phyloP scores from a whole-genome alignment of 2,888 invertebrate genomes.

The Spodoptera picta region DNA sequence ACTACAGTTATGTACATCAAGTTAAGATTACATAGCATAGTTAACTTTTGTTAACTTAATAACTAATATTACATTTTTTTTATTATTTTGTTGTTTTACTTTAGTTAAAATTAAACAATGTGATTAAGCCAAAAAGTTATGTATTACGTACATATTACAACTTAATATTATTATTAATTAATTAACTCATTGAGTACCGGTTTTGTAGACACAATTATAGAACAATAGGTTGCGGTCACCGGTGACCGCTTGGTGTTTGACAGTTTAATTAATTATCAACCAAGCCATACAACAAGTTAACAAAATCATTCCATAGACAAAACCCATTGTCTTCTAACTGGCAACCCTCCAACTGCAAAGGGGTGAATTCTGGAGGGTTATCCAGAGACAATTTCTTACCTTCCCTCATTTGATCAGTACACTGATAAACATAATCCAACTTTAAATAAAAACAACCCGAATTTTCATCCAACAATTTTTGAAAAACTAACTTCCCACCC shows the following conservation, averaged over 20 bases:
- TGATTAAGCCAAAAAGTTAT: background rate
- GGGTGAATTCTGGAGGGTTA: constrained; percentile 69
- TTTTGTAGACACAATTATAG: no score
- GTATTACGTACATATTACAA: no score
- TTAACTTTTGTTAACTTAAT: no score
- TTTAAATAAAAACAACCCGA: constrained; percentile 65
- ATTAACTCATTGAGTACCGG: no score
- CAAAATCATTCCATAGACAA: constrained; percentile 77
- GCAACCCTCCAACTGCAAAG: constrained; percentile 72
- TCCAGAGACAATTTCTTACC: constrained; percentile 63
- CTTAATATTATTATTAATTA: background rate
- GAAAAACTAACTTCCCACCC: constrained; percentile 81
- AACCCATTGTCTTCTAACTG: constrained; percentile 66
- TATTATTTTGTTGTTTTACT: no score
- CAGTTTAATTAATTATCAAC: constrained; percentile 2
- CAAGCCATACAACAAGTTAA: constrained; percentile 46
- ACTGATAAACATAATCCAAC: constrained; percentile 78
- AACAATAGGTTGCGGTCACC: no score
- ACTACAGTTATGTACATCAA: no score
- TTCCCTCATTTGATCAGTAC: constrained; percentile 72
- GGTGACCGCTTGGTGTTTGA: no score
- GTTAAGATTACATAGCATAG: no score
- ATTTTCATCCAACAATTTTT: constrained; percentile 72
- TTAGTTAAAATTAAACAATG: no score
- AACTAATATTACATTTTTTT: no score